Evolutionary conservation across 1,140 invertebrate species (phyloP).

Genomic region (Scaptodrosophila lebanonensis): DNA sequence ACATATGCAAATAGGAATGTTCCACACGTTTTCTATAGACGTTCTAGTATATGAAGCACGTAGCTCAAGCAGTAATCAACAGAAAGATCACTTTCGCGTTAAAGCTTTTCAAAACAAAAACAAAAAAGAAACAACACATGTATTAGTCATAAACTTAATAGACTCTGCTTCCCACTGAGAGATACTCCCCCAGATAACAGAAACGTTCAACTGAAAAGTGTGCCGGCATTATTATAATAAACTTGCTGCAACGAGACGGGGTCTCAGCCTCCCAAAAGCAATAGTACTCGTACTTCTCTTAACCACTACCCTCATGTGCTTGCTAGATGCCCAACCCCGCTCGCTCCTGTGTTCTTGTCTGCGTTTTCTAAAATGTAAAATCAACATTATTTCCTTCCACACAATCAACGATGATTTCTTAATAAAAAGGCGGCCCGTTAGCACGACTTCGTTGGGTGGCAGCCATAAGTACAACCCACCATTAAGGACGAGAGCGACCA

Average conservation of each 20-base stretch:
- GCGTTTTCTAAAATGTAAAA: constrained; percentile 58
- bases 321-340: neutral
- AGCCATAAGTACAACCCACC: constrained; percentile 26
- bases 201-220: constrained; percentile 42
- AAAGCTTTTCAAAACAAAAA: constrained; percentile 50
- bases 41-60: too few relatives aligned
- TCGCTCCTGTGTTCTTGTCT: constrained; percentile 25
- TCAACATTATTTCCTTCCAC: constrained; percentile 74
- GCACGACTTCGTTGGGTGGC: constrained; percentile 4
- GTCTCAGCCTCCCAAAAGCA: too few relatives aligned
- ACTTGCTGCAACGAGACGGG: constrained; percentile 50
- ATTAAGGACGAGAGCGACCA: too few relatives aligned
- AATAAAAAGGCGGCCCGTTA: constrained; percentile 55
- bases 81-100: neutral
- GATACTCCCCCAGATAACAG: constrained; percentile 41
- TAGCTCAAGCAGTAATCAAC: too few relatives aligned
- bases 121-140: constrained; percentile 34
- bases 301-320: constrained; percentile 13
- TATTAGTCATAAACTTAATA: constrained; percentile 52
- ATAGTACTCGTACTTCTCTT: too few relatives aligned
- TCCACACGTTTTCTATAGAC: too few relatives aligned
- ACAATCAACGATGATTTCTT: constrained; percentile 75
- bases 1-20: too few relatives aligned
- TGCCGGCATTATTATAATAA: constrained; percentile 69
- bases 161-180: constrained; percentile 14